Conservation (phyloP, 2,113 vertebrate species). For the Brachyhypopomus occidentalis region DNA sequence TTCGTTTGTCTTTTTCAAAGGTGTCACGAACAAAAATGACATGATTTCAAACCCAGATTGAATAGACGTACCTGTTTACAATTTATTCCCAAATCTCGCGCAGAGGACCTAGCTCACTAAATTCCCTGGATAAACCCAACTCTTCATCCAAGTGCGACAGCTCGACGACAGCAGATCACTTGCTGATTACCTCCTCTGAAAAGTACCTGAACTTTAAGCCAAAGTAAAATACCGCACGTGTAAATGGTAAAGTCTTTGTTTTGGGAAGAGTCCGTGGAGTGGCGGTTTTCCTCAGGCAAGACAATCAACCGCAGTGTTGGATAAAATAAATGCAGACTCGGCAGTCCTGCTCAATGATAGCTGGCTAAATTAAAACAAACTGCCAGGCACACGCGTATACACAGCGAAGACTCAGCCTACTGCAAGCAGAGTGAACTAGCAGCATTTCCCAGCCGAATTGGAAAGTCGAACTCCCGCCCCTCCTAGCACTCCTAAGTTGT, state of each 20-base stretch:
- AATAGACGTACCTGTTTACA: slow-evolving; percentile 29
- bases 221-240: slow-evolving; percentile 16
- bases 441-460: slow-evolving; percentile 20
- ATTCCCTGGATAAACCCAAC: not conserved
- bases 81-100: slow-evolving; percentile 14
- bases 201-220: not conserved
- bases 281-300: not conserved
- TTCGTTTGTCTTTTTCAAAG: too few relatives aligned
- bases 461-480: slow-evolving; percentile 65
- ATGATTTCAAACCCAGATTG: not conserved
- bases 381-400: not conserved
- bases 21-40: not conserved
- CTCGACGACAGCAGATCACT: not conserved
- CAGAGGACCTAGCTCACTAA: not conserved
- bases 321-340: not conserved
- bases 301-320: not conserved
- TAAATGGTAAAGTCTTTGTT: slow-evolving; percentile 25
- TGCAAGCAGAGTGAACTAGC: slow-evolving; percentile 7
- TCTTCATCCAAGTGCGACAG: not conserved
- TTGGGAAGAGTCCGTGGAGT: not conserved
- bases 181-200: not conserved
- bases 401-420: slow-evolving; percentile 8
- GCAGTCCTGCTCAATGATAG: not conserved
- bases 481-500: slow-evolving; percentile 4
- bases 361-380: not conserved